Percentiles rank a stretch among this genome's conserved stretches.
phyloP scores from a whole-genome alignment of 2,113 vertebrate species.

The Aix galericulata region DNA sequence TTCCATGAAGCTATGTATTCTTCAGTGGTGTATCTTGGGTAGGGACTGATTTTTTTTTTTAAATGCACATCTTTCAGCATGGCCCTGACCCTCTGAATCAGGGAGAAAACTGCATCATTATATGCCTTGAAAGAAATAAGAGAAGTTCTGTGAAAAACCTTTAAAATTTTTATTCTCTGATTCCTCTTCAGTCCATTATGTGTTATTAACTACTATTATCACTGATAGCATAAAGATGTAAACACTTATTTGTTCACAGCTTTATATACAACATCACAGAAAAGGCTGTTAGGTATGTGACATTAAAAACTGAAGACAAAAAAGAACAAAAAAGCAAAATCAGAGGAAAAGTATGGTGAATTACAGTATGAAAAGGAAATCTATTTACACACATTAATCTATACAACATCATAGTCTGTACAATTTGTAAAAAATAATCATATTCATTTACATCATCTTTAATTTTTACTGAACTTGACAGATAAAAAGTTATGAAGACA shows the following conservation, averaged over 20 bases:
- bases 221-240: constrained; percentile 52
- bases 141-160: constrained; percentile 43
- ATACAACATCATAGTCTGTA: constrained; percentile 61
- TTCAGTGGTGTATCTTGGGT: not conserved
- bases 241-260: constrained; percentile 51
- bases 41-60: not conserved
- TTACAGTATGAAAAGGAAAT: constrained; percentile 46
- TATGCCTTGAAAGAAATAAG: not conserved
- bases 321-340: constrained; percentile 19
- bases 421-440: constrained; percentile 64
- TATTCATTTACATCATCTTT: constrained; percentile 56
- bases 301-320: constrained; percentile 10
- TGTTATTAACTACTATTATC: not conserved
- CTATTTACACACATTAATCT: constrained; percentile 59
- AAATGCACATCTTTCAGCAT: not conserved
- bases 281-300: not conserved
- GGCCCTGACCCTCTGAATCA: not conserved
- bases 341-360: not conserved
- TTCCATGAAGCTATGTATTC: not conserved
- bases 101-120: not conserved
- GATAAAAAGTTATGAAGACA: not conserved
- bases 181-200: constrained; percentile 13
- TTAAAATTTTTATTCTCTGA: constrained; percentile 41
- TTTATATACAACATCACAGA: constrained; percentile 28
- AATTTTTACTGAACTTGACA: constrained; percentile 25